These are phyloP conservation scores for Pithys albifrons DNA, from an alignment of 2,113 vertebrate genomes.

Conservation along the genomic window DNA sequence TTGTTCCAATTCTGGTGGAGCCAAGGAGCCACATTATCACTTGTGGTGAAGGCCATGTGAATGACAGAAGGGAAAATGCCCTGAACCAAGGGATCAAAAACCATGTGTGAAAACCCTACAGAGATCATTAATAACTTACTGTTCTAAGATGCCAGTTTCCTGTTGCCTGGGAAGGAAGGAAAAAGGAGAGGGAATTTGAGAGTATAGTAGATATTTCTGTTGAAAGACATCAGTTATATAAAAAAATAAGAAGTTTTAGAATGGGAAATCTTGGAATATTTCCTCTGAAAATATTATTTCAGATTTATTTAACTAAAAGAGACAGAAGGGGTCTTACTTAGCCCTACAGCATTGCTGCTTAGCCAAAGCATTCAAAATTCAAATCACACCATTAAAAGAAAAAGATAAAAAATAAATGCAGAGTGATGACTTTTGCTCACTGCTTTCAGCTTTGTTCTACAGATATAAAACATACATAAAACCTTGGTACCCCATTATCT, in stretches of 20 bases:
- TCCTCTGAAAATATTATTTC: background rate
- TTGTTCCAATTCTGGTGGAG: background rate
- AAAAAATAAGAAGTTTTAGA: background rate
- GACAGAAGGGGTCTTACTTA: background rate
- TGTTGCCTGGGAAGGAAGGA: background rate
- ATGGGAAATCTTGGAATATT: background rate
- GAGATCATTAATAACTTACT: background rate
- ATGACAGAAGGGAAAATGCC: background rate
- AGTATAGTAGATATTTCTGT: background rate
- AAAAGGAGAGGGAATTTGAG: background rate
- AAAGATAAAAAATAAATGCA: background rate
- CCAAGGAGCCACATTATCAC: background rate
- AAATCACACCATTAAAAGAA: background rate
- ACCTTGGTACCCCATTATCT: background rate
- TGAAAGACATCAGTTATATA: background rate
- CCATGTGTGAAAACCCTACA: background rate
- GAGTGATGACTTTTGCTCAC: background rate
- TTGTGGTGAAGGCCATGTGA: rapidly evolving
- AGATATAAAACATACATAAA: background rate
- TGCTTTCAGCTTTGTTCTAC: background rate
- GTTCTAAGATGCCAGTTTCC: background rate
- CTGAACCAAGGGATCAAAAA: background rate
- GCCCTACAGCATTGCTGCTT: background rate
- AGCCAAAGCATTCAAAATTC: background rate
- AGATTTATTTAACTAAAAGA: background rate